Conservation (phyloP, 2,113 vertebrate genomes). For the Thunnus thynnus region DNA sequence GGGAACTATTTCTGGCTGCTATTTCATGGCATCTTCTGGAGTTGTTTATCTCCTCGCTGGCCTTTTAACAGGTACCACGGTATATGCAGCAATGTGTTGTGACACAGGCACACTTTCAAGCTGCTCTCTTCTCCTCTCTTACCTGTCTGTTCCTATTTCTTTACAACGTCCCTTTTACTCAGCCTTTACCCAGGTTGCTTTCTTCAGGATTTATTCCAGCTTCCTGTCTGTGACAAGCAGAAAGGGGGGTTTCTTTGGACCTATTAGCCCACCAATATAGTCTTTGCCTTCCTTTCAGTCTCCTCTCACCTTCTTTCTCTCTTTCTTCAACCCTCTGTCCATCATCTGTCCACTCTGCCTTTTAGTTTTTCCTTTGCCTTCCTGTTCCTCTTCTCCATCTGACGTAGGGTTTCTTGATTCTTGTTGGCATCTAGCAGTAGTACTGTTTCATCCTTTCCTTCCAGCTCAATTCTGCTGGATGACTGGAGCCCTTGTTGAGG, state of each 20-base stretch:
- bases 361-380: conserved; percentile 17
- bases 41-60: conserved; percentile 48
- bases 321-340: conserved; percentile 29
- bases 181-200: conserved; percentile 18
- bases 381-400: conserved; percentile 16
- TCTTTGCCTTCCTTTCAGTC: conserved; percentile 24
- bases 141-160: conserved; percentile 52
- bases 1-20: conserved; percentile 32
- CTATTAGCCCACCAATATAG: conserved; percentile 37
- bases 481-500: conserved; percentile 82
- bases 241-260: background rate
- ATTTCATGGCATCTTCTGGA: conserved; percentile 10
- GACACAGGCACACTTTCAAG: conserved; percentile 43
- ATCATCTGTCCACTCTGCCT: conserved; percentile 41
- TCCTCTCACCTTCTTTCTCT: conserved; percentile 8
- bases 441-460: conserved; percentile 52
- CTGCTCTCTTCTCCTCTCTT: conserved; percentile 33
- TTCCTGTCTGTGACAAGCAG: conserved; percentile 33
- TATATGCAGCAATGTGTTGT: conserved; percentile 45
- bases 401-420: conserved; percentile 49
- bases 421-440: conserved; percentile 62
- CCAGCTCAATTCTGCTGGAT: conserved; percentile 59
- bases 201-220: conserved; percentile 1
- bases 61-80: conserved; percentile 39
- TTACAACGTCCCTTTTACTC: conserved; percentile 23